These are phyloP conservation scores for Oxystoma pomonae DNA, from an alignment of 2,888 invertebrate genomes.

Conservation along the genomic window DNA sequence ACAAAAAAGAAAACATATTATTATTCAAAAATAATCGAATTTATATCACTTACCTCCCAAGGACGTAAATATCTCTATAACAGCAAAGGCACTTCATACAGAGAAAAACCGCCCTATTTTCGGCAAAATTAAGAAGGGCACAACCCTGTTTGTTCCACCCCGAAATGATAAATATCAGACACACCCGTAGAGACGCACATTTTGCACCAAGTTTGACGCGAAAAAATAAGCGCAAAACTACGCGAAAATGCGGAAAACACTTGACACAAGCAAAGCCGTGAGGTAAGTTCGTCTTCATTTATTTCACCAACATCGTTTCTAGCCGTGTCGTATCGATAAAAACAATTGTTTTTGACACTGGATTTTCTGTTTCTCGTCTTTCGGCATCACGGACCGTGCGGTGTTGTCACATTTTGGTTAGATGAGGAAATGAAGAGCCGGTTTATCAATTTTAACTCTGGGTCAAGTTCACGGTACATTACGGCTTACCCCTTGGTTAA, in stretches of 20 bases:
- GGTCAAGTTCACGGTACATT: too few relatives aligned
- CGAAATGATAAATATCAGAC: neutral
- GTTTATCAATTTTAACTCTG: too few relatives aligned
- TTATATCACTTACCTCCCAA: neutral
- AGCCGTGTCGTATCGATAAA: too few relatives aligned
- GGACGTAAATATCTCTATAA: neutral
- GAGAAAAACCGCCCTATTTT: neutral
- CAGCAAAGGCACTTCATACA: neutral
- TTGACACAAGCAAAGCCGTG: neutral
- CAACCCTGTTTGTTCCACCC: neutral
- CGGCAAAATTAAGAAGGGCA: neutral
- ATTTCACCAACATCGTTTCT: neutral
- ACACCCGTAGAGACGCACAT: neutral
- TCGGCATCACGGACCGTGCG: neutral
- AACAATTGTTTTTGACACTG: neutral
- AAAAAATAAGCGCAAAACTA: neutral
- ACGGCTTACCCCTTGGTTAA: too few relatives aligned
- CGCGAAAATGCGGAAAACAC: neutral
- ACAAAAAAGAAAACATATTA: neutral
- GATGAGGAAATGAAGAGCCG: too few relatives aligned
- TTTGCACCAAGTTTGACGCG: neutral
- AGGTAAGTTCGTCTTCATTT: neutral
- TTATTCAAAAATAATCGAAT: neutral
- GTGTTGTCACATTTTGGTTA: neutral
- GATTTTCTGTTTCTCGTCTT: neutral